Evolutionary conservation across 2,888 invertebrate species (phyloP).

Genomic region (Schrankia costaestrigalis): DNA sequence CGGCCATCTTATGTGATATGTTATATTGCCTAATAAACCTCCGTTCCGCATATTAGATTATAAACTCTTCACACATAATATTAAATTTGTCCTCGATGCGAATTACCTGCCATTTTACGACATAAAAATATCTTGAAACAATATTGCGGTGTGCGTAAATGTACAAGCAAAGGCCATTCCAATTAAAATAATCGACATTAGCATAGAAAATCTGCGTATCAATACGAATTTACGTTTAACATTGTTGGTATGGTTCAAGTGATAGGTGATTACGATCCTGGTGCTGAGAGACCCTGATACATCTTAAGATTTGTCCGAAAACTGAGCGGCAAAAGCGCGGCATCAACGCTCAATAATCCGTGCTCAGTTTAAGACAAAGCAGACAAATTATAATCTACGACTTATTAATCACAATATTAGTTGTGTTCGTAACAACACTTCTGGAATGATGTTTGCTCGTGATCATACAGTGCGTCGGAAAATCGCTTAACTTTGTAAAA

Average conservation of each 20-base stretch:
- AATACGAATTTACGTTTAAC: conserved; percentile 36
- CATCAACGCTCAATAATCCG: too few species aligned
- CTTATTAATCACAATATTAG: too few species aligned
- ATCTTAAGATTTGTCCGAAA: too few species aligned
- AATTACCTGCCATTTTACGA: conserved; percentile 30
- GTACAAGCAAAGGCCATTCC: conserved; percentile 43
- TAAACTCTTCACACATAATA: conserved; percentile 29
- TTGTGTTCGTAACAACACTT: too few species aligned
- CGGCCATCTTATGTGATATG: not conserved
- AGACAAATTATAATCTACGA: too few species aligned
- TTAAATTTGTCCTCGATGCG: conserved; percentile 35
- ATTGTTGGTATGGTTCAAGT: conserved; percentile 33
- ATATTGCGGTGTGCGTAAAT: conserved; percentile 31
- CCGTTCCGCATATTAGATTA: conserved; percentile 17
- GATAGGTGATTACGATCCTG: not conserved
- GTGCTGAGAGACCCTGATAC: too few species aligned
- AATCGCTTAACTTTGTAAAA: too few species aligned
- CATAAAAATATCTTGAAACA: conserved; percentile 28
- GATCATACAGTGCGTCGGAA: too few species aligned
- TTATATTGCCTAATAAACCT: conserved; percentile 14
- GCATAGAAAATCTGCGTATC: conserved; percentile 54
- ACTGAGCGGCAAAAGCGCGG: too few species aligned
- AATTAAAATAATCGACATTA: conserved; percentile 56
- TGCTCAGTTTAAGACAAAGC: too few species aligned
- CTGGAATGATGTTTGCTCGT: too few species aligned